A percentile compares a stretch with the other conserved stretches of the same genome.
These are phyloP conservation scores for Lophochroa leadbeateri DNA, from an alignment of 2,113 vertebrate genomes.

Conservation along the genomic window DNA sequence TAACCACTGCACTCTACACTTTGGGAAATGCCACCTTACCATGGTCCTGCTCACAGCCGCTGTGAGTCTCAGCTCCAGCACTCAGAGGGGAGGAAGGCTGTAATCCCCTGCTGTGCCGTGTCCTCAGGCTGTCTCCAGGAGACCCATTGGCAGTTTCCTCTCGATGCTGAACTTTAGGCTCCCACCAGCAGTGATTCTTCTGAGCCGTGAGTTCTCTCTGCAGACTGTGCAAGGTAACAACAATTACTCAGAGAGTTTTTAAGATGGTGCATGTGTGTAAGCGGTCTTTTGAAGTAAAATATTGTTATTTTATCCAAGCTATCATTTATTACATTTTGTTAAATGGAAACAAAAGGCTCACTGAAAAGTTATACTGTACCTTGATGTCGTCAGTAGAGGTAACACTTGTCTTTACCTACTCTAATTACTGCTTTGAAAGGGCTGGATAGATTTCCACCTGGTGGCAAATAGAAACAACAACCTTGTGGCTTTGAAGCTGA, in stretches of 20 bases:
- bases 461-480: not conserved
- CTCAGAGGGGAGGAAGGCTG: not conserved
- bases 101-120: not conserved
- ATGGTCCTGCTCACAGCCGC: not conserved
- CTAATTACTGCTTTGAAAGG: not conserved
- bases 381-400: not conserved
- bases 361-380: not conserved
- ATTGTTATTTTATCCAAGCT: not conserved
- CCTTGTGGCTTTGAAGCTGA: not conserved
- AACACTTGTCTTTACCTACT: not conserved
- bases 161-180: not conserved
- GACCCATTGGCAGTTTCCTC: not conserved
- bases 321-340: not conserved
- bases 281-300: not conserved
- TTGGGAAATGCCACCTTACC: constrained; percentile 20
- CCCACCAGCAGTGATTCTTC: not conserved
- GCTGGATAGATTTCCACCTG: not conserved
- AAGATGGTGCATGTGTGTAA: not conserved
- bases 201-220: not conserved
- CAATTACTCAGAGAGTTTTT: not conserved
- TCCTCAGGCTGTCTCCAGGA: not conserved
- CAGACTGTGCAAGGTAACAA: not conserved
- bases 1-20: not conserved
- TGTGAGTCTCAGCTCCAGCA: not conserved
- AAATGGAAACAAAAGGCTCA: not conserved